These are phyloP conservation scores for Drosophila rellima DNA, from an alignment of 2,888 invertebrate species.

Conservation along the genomic window DNA sequence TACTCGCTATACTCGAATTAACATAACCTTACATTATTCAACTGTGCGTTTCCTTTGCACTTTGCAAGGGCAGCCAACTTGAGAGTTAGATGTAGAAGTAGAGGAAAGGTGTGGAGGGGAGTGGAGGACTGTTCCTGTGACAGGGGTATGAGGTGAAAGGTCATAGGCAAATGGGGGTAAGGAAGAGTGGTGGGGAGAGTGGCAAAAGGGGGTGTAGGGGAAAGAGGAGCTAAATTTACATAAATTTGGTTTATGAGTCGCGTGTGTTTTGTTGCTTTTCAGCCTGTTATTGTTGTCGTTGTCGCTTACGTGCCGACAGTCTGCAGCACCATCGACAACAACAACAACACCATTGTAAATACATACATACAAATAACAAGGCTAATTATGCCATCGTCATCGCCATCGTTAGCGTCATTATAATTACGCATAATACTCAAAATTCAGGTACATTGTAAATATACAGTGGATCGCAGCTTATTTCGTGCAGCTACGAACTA, in stretches of 20 bases:
- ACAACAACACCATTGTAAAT: constrained; percentile 37
- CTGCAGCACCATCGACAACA: constrained; percentile 36
- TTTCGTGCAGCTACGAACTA: no score
- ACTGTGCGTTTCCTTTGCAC: constrained; percentile 68
- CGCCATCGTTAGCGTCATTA: constrained; percentile 51
- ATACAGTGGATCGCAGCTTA: no score
- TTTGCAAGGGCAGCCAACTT: constrained; percentile 31
- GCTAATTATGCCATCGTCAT: constrained; percentile 73
- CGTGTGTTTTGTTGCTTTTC: constrained; percentile 54
- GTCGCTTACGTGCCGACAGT: constrained; percentile 47
- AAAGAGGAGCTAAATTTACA: constrained; percentile 59
- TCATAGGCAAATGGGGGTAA: background rate
- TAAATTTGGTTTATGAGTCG: constrained; percentile 69
- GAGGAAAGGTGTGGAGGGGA: background rate
- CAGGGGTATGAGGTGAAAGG: background rate
- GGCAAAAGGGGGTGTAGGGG: background rate
- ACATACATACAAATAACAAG: constrained; percentile 50
- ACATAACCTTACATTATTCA: constrained; percentile 78
- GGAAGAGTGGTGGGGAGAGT: background rate
- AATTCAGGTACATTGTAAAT: constrained; percentile 27
- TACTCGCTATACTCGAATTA: constrained; percentile 51
- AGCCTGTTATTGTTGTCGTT: constrained; percentile 13
- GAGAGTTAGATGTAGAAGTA: no score
- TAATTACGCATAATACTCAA: constrained; percentile 70
- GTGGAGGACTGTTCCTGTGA: constrained; percentile 2